These are phyloP conservation scores for Callorhinus ursinus DNA, from an alignment of 2,113 vertebrate genomes.

Conservation along the genomic window DNA sequence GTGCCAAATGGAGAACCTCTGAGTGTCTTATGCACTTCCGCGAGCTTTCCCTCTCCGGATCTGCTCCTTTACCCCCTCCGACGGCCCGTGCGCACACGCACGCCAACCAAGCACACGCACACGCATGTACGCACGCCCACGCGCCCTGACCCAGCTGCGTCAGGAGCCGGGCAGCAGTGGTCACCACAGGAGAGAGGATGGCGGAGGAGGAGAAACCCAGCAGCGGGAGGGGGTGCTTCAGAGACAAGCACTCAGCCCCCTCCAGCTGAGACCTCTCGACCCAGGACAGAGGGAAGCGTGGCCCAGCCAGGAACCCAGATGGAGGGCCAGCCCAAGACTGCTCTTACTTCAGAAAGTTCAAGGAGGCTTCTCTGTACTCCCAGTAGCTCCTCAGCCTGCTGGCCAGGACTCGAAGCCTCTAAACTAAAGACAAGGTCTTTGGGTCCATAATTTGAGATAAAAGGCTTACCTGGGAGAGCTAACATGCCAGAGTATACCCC, in stretches of 20 bases:
- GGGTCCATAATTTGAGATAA: not conserved
- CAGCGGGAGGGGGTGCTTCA: not conserved
- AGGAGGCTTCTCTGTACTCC: not conserved
- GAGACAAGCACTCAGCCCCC: not conserved
- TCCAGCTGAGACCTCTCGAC: not conserved
- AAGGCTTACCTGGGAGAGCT: not conserved
- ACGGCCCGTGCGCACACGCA: fast-evolving
- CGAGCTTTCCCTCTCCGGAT: not conserved
- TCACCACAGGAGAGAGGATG: not conserved
- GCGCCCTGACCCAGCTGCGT: not conserved
- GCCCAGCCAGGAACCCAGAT: fast-evolving
- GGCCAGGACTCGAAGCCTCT: not conserved
- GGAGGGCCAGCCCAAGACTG: not conserved
- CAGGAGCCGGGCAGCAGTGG: not conserved
- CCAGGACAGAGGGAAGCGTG: not conserved
- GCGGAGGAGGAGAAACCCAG: not conserved
- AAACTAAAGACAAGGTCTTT: not conserved
- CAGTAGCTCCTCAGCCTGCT: not conserved
- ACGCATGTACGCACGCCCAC: fast-evolving
- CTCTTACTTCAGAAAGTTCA: not conserved
- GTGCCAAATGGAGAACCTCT: not conserved
- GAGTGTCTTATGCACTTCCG: not conserved
- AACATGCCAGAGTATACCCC: not conserved
- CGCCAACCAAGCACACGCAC: not conserved
- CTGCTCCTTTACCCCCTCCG: not conserved